Percentiles rank a stretch among this genome's conserved stretches.
These are phyloP conservation scores for Tolypeutes matacus DNA, from an alignment of 2,797 vertebrate genomes.

Conservation along the genomic window DNA sequence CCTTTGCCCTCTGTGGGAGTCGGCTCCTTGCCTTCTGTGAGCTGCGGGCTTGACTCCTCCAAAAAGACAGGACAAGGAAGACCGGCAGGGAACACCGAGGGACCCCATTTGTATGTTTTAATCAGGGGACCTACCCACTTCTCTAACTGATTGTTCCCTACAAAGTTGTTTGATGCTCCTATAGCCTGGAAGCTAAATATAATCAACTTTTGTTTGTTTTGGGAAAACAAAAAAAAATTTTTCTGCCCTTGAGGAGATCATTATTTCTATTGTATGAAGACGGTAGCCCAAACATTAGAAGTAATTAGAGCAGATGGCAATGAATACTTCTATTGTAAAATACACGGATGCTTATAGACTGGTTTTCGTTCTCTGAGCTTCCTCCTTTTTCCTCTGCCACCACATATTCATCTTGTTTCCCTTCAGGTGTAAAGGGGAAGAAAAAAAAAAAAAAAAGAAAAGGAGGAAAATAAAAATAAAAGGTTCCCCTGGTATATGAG, in stretches of 20 bases:
- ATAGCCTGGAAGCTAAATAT: conserved; percentile 87
- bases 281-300: conserved; percentile 88
- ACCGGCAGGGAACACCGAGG: conserved; percentile 54
- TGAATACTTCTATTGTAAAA: conserved; percentile 86
- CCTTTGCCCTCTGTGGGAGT: neutral
- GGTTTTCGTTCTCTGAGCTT: conserved; percentile 67
- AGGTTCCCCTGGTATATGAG: conserved; percentile 85
- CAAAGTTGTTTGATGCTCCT: conserved; percentile 83
- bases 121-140: conserved; percentile 86
- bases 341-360: conserved; percentile 79
- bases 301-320: conserved; percentile 90
- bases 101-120: conserved; percentile 84
- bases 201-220: conserved; percentile 90
- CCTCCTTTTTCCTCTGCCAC: conserved; percentile 79
- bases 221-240: conserved; percentile 81
- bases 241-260: conserved; percentile 88
- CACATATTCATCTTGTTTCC: conserved; percentile 81
- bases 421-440: conserved; percentile 84
- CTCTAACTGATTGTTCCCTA: conserved; percentile 88
- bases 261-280: conserved; percentile 89
- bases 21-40: neutral
- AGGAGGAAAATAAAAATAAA: conserved; percentile 58
- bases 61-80: conserved; percentile 22
- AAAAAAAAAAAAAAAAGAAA: conserved; percentile 14
- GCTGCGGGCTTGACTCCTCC: neutral